Conservation (phyloP, 2,888 invertebrate genomes). For the Fabriciana adippe region DNA sequence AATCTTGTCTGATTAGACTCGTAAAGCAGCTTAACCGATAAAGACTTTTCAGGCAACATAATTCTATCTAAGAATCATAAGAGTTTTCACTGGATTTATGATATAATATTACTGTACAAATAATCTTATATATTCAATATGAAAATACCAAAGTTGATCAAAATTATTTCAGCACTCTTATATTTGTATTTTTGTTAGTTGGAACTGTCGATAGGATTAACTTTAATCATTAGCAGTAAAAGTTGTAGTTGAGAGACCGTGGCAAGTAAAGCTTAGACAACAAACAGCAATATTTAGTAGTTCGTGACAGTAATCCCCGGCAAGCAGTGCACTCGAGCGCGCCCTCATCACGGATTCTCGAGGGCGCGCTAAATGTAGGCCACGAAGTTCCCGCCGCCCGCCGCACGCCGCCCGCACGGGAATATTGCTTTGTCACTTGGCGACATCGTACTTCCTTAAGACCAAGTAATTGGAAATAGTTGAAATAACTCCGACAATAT, state of each 20-base stretch:
- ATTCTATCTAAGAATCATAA: too few species aligned
- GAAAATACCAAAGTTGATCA: too few species aligned
- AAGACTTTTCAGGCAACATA: too few species aligned
- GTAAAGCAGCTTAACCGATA: too few species aligned
- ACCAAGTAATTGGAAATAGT: slow-evolving; percentile 82
- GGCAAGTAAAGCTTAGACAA: slow-evolving; percentile 41
- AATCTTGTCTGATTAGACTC: too few species aligned
- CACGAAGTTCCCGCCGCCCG: slow-evolving; percentile 65
- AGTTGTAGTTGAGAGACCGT: slow-evolving; percentile 31
- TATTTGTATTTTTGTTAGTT: background rate
- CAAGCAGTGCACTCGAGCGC: slow-evolving; percentile 66
- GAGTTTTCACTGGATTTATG: too few species aligned
- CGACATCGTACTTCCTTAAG: slow-evolving; percentile 77
- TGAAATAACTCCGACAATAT: slow-evolving; percentile 75
- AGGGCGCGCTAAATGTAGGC: slow-evolving; percentile 79
- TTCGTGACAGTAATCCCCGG: slow-evolving; percentile 65
- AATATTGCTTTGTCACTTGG: slow-evolving; percentile 82
- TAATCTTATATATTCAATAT: too few species aligned
- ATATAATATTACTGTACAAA: too few species aligned
- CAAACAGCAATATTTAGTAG: slow-evolving; percentile 66
- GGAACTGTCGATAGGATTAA: slow-evolving; percentile 15
- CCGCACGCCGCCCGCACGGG: slow-evolving; percentile 46
- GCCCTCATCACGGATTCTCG: slow-evolving; percentile 77
- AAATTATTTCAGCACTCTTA: background rate
- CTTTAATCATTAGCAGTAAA: slow-evolving; percentile 27